phyloP scores from a whole-genome alignment of 2,888 invertebrate genomes.

The Miltochrista miniata region DNA sequence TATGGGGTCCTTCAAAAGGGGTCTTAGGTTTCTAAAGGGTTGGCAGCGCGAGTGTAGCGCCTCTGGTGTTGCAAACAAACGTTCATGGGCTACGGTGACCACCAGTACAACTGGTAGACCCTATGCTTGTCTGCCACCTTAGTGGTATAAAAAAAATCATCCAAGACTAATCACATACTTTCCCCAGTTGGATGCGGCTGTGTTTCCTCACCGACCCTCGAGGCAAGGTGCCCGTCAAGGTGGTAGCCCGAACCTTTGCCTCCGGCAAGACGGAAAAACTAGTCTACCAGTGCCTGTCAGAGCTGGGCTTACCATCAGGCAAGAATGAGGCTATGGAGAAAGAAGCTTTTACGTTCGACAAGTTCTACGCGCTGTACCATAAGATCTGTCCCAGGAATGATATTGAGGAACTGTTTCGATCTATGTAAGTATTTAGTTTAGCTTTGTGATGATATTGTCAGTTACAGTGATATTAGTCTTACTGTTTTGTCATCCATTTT shows the following conservation, averaged over 20 bases:
- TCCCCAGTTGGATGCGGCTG: conserved; percentile 98
- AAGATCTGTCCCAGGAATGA: conserved; percentile 99
- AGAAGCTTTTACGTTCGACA: conserved; percentile 98
- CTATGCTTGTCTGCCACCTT: too few species aligned
- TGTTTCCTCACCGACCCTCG: conserved; percentile 96
- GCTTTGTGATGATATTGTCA: too few species aligned
- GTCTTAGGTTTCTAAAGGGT: too few species aligned
- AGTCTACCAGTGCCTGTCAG: conserved; percentile 97
- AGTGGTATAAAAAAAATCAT: too few species aligned
- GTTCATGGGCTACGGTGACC: too few species aligned
- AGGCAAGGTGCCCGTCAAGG: conserved; percentile 98
- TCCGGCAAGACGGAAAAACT: conserved; percentile 99
- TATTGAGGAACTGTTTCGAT: conserved; percentile 98
- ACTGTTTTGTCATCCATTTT: too few species aligned
- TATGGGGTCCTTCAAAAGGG: too few species aligned
- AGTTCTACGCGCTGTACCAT: conserved; percentile 98
- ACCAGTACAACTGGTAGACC: too few species aligned
- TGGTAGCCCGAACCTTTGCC: conserved; percentile 98
- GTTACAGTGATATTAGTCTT: too few species aligned
- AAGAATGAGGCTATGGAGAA: conserved; percentile 98
- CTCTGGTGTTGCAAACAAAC: too few species aligned
- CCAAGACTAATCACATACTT: conserved; percentile 28
- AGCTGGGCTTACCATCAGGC: conserved; percentile 96
- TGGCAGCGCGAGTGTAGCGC: too few species aligned
- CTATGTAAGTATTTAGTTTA: conserved; percentile 92